Percentiles rank a stretch among this genome's conserved stretches.
Evolutionary conservation across 2,888 invertebrate genomes (phyloP).

Genomic region (Selenia dentaria): DNA sequence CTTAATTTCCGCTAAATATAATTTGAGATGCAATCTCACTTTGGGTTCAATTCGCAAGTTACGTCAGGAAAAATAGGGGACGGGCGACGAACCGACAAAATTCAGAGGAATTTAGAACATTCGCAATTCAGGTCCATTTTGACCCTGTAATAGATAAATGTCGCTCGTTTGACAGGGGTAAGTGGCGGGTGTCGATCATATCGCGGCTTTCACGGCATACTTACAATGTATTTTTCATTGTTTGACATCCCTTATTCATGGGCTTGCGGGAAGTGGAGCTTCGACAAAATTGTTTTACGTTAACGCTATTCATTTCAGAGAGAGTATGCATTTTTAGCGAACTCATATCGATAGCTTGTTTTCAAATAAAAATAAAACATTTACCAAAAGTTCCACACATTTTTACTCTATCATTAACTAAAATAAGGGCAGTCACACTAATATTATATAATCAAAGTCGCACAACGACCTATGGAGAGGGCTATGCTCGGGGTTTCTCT

Average conservation of each 20-base stretch:
- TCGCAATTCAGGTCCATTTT: constrained; percentile 42
- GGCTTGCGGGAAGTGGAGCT: constrained; percentile 11
- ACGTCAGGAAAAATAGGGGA: constrained; percentile 34
- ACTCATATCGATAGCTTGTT: too few relatives aligned
- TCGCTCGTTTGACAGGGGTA: constrained; percentile 51
- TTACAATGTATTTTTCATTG: constrained; percentile 42
- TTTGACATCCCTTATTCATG: constrained; percentile 36
- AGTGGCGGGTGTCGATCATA: constrained; percentile 49
- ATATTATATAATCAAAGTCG: too few relatives aligned
- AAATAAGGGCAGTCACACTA: too few relatives aligned
- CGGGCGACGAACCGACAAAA: constrained; percentile 12
- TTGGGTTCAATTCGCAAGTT: constrained; percentile 62
- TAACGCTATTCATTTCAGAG: background rate
- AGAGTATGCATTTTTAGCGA: background rate
- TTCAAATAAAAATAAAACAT: too few relatives aligned
- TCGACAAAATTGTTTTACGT: constrained; percentile 14
- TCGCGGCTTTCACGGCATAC: constrained; percentile 27
- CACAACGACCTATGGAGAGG: too few relatives aligned
- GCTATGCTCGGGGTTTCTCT: too few relatives aligned
- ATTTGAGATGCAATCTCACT: constrained; percentile 75
- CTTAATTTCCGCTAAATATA: constrained; percentile 78
- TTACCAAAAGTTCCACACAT: too few relatives aligned
- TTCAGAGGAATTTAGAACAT: constrained; percentile 33
- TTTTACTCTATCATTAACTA: too few relatives aligned
- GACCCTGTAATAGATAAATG: constrained; percentile 51